Percentiles rank a stretch among this genome's conserved stretches.
Conservation (phyloP, 2,888 invertebrate species). For the Drosophila maculinotata region DNA sequence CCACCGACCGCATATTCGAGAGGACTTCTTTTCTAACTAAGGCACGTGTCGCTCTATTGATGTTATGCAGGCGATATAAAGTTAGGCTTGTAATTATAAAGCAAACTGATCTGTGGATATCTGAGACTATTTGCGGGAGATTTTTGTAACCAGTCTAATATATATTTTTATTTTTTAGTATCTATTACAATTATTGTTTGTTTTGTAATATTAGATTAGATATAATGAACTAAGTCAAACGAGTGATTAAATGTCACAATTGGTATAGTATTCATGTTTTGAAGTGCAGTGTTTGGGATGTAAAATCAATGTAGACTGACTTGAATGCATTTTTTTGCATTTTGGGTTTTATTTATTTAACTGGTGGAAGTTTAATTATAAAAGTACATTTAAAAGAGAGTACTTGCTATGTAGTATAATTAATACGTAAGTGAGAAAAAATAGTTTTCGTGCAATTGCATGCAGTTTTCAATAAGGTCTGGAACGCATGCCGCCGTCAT, state of each 20-base stretch:
- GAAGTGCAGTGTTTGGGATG: background rate
- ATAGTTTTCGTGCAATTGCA: slow-evolving; percentile 25
- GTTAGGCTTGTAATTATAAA: too few relatives aligned
- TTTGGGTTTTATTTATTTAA: slow-evolving; percentile 21
- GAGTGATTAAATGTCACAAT: slow-evolving; percentile 44
- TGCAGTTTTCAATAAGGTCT: slow-evolving; percentile 80
- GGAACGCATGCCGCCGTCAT: slow-evolving; percentile 81
- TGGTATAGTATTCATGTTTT: background rate
- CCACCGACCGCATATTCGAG: too few relatives aligned
- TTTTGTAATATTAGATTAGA: slow-evolving; percentile 68
- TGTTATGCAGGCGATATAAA: too few relatives aligned
- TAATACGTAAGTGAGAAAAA: slow-evolving; percentile 69
- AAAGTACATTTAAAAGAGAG: slow-evolving; percentile 63
- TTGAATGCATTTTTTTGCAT: slow-evolving; percentile 21
- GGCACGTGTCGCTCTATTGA: too few relatives aligned
- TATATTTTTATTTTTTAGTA: slow-evolving; percentile 49
- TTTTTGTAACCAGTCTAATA: slow-evolving; percentile 30
- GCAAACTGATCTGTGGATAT: too few relatives aligned
- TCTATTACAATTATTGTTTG: slow-evolving; percentile 57
- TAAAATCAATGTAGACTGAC: slow-evolving; percentile 27
- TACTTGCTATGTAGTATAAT: slow-evolving; percentile 60
- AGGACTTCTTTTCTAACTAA: too few relatives aligned
- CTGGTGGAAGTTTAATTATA: slow-evolving; percentile 42
- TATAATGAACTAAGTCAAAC: slow-evolving; percentile 63
- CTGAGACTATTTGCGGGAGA: too few relatives aligned